A percentile compares a stretch with the other conserved stretches of the same genome.
Evolutionary conservation across 2,113 vertebrate species (phyloP).

Genomic region (Calyptommatus sinebrachiatus): DNA sequence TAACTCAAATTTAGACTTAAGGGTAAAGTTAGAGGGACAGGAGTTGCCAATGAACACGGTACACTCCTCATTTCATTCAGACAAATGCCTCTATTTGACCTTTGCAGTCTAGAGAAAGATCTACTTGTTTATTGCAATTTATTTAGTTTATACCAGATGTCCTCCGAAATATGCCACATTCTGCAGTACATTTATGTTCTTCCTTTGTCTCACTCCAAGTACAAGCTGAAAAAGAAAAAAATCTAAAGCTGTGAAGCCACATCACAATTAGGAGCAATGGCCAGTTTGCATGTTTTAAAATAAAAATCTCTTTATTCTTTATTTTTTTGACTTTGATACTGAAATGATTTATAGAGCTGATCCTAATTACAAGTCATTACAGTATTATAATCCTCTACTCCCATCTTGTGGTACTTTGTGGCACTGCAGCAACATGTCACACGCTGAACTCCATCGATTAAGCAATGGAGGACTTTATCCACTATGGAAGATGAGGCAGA

Average conservation of each 20-base stretch:
- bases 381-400: slow-evolving; percentile 65
- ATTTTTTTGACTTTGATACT: slow-evolving; percentile 35
- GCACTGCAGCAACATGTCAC: slow-evolving; percentile 36
- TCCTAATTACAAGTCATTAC: slow-evolving; percentile 58
- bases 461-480: too few relatives aligned
- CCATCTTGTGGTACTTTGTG: slow-evolving; percentile 64
- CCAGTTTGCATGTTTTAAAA: slow-evolving; percentile 39
- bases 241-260: slow-evolving; percentile 11
- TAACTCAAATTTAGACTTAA: too few relatives aligned
- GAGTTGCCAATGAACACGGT: too few relatives aligned
- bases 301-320: slow-evolving; percentile 39
- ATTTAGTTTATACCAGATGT: too few relatives aligned
- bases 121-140: too few relatives aligned
- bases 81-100: too few relatives aligned
- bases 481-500: not conserved
- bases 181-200: not conserved
- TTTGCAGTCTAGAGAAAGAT: too few relatives aligned
- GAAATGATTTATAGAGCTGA: slow-evolving; percentile 16
- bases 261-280: slow-evolving; percentile 45
- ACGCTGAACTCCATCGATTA: fast-evolving
- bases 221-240: slow-evolving; percentile 19
- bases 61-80: too few relatives aligned
- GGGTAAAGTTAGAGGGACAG: too few relatives aligned
- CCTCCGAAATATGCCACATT: not conserved
- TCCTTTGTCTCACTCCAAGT: slow-evolving; percentile 26